phyloP scores from a whole-genome alignment of 1,140 invertebrate genomes.

The Papilio xuthus region DNA sequence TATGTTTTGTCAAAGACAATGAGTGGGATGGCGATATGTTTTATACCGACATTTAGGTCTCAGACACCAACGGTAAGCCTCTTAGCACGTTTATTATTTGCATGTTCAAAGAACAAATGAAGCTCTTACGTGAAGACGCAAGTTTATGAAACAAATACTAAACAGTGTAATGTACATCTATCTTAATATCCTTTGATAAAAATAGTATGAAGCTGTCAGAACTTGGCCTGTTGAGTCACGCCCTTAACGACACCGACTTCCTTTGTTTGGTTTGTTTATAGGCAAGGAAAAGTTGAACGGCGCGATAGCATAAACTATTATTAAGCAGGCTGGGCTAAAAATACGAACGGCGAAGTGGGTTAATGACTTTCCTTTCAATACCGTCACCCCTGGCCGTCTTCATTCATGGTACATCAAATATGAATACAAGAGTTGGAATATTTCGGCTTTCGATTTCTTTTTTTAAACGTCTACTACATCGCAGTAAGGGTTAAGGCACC shows the following conservation, averaged over 20 bases:
- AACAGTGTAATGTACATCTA: not conserved
- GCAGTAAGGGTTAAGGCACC: too few species aligned
- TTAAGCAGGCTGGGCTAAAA: slow-evolving; percentile 54
- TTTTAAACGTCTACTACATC: not conserved
- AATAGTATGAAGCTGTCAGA: slow-evolving; percentile 36
- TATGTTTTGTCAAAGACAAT: too few species aligned
- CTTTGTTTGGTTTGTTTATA: slow-evolving; percentile 43
- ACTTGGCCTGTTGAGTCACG: slow-evolving; percentile 26
- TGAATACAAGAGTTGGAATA: slow-evolving; percentile 18
- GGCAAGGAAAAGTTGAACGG: slow-evolving; percentile 49
- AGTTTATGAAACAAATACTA: not conserved
- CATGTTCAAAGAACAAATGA: not conserved
- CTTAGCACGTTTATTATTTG: too few species aligned
- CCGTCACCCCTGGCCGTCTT: slow-evolving; percentile 50
- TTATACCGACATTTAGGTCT: too few species aligned
- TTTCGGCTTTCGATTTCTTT: not conserved
- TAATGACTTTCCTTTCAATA: slow-evolving; percentile 58
- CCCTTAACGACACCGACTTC: slow-evolving; percentile 31
- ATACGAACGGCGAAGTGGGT: slow-evolving; percentile 55
- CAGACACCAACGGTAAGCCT: too few species aligned
- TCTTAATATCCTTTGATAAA: slow-evolving; percentile 17
- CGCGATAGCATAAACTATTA: slow-evolving; percentile 51
- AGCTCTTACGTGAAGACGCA: not conserved
- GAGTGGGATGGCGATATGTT: too few species aligned
- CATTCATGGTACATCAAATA: slow-evolving; percentile 31